Evolutionary conservation across 2,888 invertebrate genomes (phyloP), one percentile per base, ranked within the genome.

Genomic region (Nymphalis urticae): DNA sequence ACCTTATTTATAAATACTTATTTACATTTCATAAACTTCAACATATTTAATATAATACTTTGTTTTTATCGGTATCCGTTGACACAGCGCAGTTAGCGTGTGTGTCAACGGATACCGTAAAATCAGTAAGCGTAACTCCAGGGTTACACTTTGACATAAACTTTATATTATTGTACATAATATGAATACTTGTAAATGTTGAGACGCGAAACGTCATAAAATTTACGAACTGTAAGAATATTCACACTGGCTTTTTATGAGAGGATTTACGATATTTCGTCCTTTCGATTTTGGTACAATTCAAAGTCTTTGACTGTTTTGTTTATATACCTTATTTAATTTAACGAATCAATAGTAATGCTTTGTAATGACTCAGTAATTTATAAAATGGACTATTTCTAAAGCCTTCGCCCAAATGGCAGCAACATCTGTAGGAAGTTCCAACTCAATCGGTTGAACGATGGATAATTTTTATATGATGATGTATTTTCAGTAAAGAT

Each of bases 151-250:
- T 42, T 60, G 64, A 48, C 81, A 80, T 83, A 80, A 82, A 82
- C 78, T 81, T 84, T 81, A 83, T 82, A 80, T 80, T 73, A 71
- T 65, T 66, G 72, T 72, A 77, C 76, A 73, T 72, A 32, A 32
- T 32, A 64, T 70, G 71, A 75, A 77, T 75, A 74, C 76, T 76
- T 80, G 76, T 84, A 79, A 82, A 80, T 80, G 78, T 75, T 71
- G 72, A 76, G 79, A 76, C 76, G 76, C 77, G 75, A 82, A 82
- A 81, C 71, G 82, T 79, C 84, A 80, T 90, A 86, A 91, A 91
- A 80, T 90, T 90, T 90, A 91, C 87, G 90, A 87, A 90, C 83
- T 90, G 91, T 85, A 85, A 87, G 85, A 80, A 81, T 83, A 83
- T 87, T 86, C 83, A 78, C 83, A 82, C 79, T 73, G 83, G 77